Evolutionary conservation across 2,888 invertebrate genomes (phyloP).

Genomic region (Augochlorella aurata): DNA sequence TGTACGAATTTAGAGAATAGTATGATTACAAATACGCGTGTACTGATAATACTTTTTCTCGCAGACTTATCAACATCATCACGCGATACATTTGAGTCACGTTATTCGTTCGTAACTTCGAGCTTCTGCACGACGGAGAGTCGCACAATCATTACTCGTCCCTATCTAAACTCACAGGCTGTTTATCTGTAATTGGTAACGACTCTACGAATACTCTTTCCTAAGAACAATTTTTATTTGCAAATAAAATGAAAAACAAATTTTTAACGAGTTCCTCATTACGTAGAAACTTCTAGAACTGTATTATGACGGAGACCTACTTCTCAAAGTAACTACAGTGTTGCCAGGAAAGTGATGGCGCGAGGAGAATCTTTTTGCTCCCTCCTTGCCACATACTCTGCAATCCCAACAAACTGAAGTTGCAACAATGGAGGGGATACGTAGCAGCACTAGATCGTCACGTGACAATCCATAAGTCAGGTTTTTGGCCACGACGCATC

Average conservation of each 20-base stretch:
- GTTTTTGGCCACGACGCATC: no score
- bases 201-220: neutral
- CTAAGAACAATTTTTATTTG: neutral
- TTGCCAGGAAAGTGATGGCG: no score
- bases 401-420: no score
- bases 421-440: no score
- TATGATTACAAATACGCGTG: conserved; percentile 7
- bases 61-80: conserved; percentile 44
- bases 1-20: neutral
- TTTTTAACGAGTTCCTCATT: neutral
- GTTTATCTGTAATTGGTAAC: neutral
- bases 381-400: no score
- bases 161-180: neutral
- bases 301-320: conserved; percentile 39
- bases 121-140: conserved; percentile 2
- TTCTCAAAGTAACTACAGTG: conserved; percentile 38
- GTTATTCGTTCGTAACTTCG: conserved; percentile 56
- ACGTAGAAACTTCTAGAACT: conserved; percentile 16
- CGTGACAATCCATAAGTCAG: no score
- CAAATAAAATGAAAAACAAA: neutral
- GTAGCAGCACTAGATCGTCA: no score
- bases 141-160: conserved; percentile 20
- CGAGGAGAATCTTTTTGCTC: no score
- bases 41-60: conserved; percentile 28
- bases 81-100: conserved; percentile 47